Conservation (phyloP, 2,113 vertebrate genomes). For the Pontoporia blainvillei region DNA sequence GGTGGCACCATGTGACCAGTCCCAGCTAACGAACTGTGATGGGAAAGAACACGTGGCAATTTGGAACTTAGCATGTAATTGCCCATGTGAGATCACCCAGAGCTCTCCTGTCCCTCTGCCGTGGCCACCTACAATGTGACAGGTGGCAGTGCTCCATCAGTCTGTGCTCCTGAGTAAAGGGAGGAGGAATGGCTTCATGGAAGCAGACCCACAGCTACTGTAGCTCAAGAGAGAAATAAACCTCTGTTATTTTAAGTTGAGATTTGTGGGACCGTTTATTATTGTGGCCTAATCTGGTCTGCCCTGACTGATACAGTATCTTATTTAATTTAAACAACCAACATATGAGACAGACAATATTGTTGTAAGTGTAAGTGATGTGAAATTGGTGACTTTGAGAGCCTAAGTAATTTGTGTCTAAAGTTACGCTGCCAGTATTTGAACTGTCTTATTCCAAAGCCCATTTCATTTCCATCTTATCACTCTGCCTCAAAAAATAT, state of each 20-base stretch:
- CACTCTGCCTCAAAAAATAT: neutral
- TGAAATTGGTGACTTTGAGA: neutral
- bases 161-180: neutral
- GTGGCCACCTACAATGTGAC: no score
- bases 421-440: neutral
- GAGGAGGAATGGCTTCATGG: neutral
- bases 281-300: neutral
- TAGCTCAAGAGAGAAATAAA: neutral
- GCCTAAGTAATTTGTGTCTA: neutral
- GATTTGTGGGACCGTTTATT: neutral
- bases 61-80: neutral
- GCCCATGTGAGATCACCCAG: neutral
- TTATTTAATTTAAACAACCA: neutral
- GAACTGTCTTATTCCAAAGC: neutral
- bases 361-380: neutral
- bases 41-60: neutral
- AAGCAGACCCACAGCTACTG: neutral
- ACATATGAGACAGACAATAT: neutral
- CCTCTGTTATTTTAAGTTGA: neutral
- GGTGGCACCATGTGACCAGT: neutral
- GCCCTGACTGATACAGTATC: neutral
- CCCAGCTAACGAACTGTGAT: neutral
- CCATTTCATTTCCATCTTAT: neutral
- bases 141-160: neutral
- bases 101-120: neutral